Evolutionary conservation across 2,113 vertebrate genomes (phyloP).

Genomic region (Phycodurus eques): DNA sequence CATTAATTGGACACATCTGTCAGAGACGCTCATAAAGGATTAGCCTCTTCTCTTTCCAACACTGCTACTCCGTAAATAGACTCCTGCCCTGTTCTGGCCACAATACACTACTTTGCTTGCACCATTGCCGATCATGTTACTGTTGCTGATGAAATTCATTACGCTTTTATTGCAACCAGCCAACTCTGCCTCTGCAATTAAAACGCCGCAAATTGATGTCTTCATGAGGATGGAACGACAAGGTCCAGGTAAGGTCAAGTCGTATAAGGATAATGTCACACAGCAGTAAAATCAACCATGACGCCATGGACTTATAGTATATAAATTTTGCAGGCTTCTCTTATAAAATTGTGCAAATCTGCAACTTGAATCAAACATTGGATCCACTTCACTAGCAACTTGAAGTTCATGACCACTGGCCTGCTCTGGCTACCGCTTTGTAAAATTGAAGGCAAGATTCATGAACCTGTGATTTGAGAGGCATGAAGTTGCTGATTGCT

Average conservation of each 20-base stretch:
- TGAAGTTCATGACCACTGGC: not conserved
- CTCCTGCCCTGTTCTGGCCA: slow-evolving; percentile 47
- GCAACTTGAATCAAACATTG: too few relatives aligned
- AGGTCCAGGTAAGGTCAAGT: not conserved
- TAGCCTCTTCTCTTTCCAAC: slow-evolving; percentile 34
- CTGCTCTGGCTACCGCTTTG: slow-evolving; percentile 20
- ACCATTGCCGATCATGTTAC: slow-evolving; percentile 33
- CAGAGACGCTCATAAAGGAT: slow-evolving; percentile 54
- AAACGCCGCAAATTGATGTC: slow-evolving; percentile 1
- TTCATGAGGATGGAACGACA: too few relatives aligned
- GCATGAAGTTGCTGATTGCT: not conserved
- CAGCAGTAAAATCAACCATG: not conserved
- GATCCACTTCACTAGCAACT: too few relatives aligned
- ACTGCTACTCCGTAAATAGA: slow-evolving; percentile 47
- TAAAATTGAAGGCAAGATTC: slow-evolving; percentile 21
- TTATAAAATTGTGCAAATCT: too few relatives aligned
- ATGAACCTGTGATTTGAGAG: slow-evolving; percentile 20
- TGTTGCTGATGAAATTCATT: slow-evolving; percentile 63
- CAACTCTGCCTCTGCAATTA: slow-evolving; percentile 37
- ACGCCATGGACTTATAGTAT: not conserved
- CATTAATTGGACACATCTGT: slow-evolving; percentile 69
- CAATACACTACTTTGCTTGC: slow-evolving; percentile 10
- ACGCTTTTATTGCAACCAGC: slow-evolving; percentile 51
- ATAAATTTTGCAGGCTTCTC: not conserved
- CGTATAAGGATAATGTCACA: not conserved